Percentiles rank a stretch among this genome's conserved stretches.
These are phyloP conservation scores for Eupithecia centaureata DNA, from an alignment of 2,888 invertebrate species.

Conservation along the genomic window DNA sequence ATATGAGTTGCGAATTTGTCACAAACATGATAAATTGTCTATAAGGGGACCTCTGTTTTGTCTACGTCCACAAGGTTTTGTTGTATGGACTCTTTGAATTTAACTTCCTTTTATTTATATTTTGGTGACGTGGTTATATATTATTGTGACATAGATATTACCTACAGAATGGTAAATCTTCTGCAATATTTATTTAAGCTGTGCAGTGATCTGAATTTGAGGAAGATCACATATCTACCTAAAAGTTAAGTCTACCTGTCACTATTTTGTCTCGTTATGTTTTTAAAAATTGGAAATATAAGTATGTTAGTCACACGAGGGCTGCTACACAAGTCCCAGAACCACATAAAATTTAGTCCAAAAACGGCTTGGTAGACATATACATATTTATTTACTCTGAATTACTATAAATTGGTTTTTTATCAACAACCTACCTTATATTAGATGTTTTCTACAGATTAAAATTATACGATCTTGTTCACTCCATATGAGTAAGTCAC, in stretches of 20 bases:
- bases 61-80: background rate
- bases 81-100: background rate
- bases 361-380: too few relatives aligned
- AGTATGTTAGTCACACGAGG: too few relatives aligned
- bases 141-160: background rate
- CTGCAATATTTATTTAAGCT: background rate
- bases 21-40: constrained; percentile 39
- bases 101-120: background rate
- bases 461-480: constrained; percentile 41
- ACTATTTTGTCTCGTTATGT: too few relatives aligned
- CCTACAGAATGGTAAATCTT: background rate
- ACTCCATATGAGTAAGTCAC: constrained; percentile 54
- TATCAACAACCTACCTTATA: background rate
- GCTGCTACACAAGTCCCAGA: too few relatives aligned
- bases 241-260: background rate
- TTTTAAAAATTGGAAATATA: too few relatives aligned
- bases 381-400: too few relatives aligned
- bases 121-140: background rate
- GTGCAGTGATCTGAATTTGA: background rate
- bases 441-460: background rate
- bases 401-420: too few relatives aligned
- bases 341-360: too few relatives aligned
- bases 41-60: background rate
- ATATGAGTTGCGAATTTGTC: constrained; percentile 41
- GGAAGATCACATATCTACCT: background rate